These are phyloP conservation scores for Drosophila rubida DNA, from an alignment of 2,888 invertebrate species.

Conservation along the genomic window DNA sequence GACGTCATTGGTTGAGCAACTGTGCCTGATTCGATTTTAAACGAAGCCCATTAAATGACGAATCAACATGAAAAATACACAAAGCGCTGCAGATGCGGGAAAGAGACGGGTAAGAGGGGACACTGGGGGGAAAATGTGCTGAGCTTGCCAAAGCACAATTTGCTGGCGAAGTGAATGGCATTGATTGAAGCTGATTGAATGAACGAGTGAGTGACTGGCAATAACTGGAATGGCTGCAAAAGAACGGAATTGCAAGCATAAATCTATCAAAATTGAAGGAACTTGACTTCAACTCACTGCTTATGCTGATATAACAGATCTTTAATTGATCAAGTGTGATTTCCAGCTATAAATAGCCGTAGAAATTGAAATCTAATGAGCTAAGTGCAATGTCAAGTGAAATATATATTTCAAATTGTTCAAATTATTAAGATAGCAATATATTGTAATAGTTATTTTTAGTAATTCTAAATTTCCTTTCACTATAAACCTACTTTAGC, in stretches of 20 bases:
- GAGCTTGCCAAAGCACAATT: slow-evolving; percentile 15
- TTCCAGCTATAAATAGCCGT: neutral
- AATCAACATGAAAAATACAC: slow-evolving; percentile 37
- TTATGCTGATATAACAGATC: neutral
- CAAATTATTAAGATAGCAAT: too few relatives aligned
- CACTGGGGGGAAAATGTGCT: slow-evolving; percentile 2
- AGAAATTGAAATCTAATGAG: too few relatives aligned
- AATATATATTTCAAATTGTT: too few relatives aligned
- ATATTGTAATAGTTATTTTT: too few relatives aligned
- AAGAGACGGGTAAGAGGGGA: neutral
- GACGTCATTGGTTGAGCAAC: slow-evolving; percentile 27
- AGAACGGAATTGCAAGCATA: slow-evolving; percentile 9
- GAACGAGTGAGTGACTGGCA: slow-evolving; percentile 27
- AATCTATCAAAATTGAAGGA: neutral
- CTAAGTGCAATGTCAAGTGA: too few relatives aligned
- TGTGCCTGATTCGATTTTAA: slow-evolving; percentile 44
- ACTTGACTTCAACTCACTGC: neutral
- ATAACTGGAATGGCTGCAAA: slow-evolving; percentile 7
- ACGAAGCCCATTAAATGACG: slow-evolving; percentile 50
- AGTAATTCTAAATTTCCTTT: too few relatives aligned
- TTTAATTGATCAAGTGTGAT: neutral
- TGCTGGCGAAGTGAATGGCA: slow-evolving; percentile 31
- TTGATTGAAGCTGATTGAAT: slow-evolving; percentile 43
- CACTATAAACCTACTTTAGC: too few relatives aligned
- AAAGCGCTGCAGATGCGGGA: neutral